Conservation (phyloP, 2,113 vertebrate genomes). For the Tenrec ecaudatus region DNA sequence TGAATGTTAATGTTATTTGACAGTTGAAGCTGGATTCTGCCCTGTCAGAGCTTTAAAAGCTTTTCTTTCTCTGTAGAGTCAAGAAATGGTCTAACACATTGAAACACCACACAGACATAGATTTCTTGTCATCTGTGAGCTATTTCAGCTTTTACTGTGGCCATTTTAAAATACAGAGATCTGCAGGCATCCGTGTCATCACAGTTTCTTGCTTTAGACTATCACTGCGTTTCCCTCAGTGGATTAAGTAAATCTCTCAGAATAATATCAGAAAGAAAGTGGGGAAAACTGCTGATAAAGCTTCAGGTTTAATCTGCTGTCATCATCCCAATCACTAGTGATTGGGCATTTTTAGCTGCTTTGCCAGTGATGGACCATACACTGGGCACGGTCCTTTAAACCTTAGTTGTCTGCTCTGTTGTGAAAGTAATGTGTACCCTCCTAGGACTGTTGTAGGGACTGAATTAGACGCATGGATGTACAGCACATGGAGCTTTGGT, state of each 20-base stretch:
- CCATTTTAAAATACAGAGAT: slow-evolving; percentile 70
- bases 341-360: slow-evolving; percentile 31
- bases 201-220: slow-evolving; percentile 75
- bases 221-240: slow-evolving; percentile 69
- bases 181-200: slow-evolving; percentile 64
- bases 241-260: slow-evolving; percentile 79
- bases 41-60: neutral
- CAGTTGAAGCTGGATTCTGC: slow-evolving; percentile 30
- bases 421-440: too few species aligned
- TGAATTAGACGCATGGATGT: too few species aligned
- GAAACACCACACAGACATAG: slow-evolving; percentile 10
- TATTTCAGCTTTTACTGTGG: slow-evolving; percentile 61
- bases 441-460: too few species aligned
- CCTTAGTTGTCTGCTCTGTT: too few species aligned
- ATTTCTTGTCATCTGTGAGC: slow-evolving; percentile 64
- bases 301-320: slow-evolving; percentile 68
- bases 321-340: slow-evolving; percentile 64
- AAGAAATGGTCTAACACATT: neutral
- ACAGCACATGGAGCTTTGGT: too few species aligned
- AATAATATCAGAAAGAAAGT: slow-evolving; percentile 60
- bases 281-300: slow-evolving; percentile 67
- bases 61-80: neutral
- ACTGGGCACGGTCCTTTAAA: too few species aligned
- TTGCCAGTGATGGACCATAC: slow-evolving; percentile 48
- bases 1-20: slow-evolving; percentile 10